These are phyloP conservation scores for Leptopilina drosophilae DNA, from an alignment of 2,888 invertebrate species.

Conservation along the genomic window DNA sequence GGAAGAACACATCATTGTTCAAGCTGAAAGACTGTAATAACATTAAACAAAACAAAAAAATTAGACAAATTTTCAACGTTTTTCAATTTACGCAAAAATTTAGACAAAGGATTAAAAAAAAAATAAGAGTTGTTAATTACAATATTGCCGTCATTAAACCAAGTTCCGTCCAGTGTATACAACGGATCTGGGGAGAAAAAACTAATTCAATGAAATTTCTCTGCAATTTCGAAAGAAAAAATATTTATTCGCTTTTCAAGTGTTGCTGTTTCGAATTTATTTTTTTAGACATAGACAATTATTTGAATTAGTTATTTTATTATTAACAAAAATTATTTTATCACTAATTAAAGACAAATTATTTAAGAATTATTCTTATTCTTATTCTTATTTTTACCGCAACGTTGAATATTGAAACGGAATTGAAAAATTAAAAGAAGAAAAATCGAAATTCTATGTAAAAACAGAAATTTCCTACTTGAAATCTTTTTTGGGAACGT, in stretches of 20 bases:
- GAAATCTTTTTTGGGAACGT: constrained; percentile 16
- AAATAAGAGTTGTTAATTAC: constrained; percentile 23
- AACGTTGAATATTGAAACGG: too few species aligned
- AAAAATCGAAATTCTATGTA: background rate
- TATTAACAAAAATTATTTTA: too few species aligned
- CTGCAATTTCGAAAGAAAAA: background rate
- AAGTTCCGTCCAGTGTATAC: constrained; percentile 65
- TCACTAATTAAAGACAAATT: too few species aligned
- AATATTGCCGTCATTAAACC: constrained; percentile 43
- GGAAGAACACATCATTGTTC: constrained; percentile 86
- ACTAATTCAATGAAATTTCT: constrained; percentile 43
- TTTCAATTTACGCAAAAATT: constrained; percentile 14
- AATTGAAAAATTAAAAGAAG: too few species aligned
- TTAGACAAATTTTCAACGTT: constrained; percentile 19
- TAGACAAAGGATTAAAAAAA: background rate
- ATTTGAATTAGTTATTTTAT: too few species aligned
- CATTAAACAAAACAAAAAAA: background rate
- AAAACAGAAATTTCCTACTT: background rate
- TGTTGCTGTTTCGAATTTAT: background rate
- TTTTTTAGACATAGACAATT: too few species aligned
- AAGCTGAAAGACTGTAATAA: constrained; percentile 81
- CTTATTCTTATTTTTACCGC: too few species aligned
- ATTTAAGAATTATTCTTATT: too few species aligned
- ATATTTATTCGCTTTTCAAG: background rate
- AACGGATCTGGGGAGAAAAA: constrained; percentile 47